phyloP scores from a whole-genome alignment of 2,797 vertebrate species.

The Mormyrops boulengeri region DNA sequence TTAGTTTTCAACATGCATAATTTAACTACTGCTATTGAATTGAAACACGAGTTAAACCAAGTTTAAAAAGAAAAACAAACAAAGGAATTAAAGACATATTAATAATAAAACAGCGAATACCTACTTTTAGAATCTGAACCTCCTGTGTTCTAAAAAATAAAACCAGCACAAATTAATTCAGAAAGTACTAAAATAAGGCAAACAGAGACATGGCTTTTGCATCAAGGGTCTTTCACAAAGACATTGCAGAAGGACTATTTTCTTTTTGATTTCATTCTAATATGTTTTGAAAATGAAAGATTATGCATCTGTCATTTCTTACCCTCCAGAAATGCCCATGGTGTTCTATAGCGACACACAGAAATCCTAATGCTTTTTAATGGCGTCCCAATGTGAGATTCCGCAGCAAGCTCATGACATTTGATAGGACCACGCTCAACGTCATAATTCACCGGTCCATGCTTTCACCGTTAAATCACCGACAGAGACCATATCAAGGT shows the following conservation, averaged over 20 bases:
- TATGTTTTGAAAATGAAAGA: slow-evolving; percentile 34
- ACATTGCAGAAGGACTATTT: neutral
- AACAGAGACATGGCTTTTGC: neutral
- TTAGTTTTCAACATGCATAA: neutral
- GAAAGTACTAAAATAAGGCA: neutral
- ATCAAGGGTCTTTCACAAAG: too few species aligned
- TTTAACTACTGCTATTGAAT: neutral
- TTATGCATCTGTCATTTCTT: slow-evolving; percentile 47
- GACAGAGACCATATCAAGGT: slow-evolving; percentile 65
- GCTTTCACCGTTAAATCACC: slow-evolving; percentile 69
- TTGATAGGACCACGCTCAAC: slow-evolving; percentile 61
- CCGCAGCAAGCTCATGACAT: slow-evolving; percentile 45
- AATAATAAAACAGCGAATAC: neutral
- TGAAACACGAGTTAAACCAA: neutral
- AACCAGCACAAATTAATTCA: neutral
- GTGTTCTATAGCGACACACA: slow-evolving; percentile 22
- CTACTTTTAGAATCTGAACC: neutral
- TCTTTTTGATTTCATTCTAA: neutral
- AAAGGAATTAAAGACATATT: neutral
- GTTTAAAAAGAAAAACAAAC: neutral
- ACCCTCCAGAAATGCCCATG: slow-evolving; percentile 19
- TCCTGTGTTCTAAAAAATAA: neutral
- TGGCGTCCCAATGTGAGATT: slow-evolving; percentile 34
- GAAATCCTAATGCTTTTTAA: slow-evolving; percentile 36
- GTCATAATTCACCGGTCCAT: slow-evolving; percentile 64